Base-by-base conservation (phyloP, 2,113 vertebrate species). In the Prolemur simus region DNA sequence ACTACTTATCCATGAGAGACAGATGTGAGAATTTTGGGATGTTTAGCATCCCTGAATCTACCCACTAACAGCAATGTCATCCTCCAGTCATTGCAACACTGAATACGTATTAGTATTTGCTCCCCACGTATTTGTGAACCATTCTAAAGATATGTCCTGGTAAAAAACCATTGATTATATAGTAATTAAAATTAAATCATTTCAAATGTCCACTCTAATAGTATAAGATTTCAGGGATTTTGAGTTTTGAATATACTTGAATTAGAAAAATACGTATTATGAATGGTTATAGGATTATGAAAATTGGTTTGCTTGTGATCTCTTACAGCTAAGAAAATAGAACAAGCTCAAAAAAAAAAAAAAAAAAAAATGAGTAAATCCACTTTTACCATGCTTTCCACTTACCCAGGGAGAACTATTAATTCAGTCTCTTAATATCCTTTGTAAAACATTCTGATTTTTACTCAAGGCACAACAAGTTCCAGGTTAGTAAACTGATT, bases 311-410 rank as follows among this genome's bases (percentile, higher is more conserved):
- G 47, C 63, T 47, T 68, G 39, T 1, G 7, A 39, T 82, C 52
- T 83, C 78, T 49, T 39, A 49, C 37, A 17, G 29, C 58, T 20
- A 42, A 92, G 77, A 68, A 94, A 93, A 89, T 18, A 94, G 13
- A 91, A 18, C 25, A 42, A 68, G 14, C 10, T 83, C 25, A 20
- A 78, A 45, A 63, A 34, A 56, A 20, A 18, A 63, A n/a, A n/a
- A n/a, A n/a, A n/a, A 63, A 63, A 63, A 63, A 63, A 91, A 6
- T 3, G n/a, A 37, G 29, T 63, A 34, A 87, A 78, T 34, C 4
- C 8, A 93, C 58, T 52, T 64, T 64, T 47, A 60, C 12, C 39
- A n/a, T 27, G 60, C 42, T 77, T 77, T 12, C 27, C 32, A 60
- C 21, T 81, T 78, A 80, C 42, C 39, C 5, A 4, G 45, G 88